These are phyloP conservation scores for Salvator merianae DNA, from an alignment of 2,113 vertebrate species.

Conservation along the genomic window DNA sequence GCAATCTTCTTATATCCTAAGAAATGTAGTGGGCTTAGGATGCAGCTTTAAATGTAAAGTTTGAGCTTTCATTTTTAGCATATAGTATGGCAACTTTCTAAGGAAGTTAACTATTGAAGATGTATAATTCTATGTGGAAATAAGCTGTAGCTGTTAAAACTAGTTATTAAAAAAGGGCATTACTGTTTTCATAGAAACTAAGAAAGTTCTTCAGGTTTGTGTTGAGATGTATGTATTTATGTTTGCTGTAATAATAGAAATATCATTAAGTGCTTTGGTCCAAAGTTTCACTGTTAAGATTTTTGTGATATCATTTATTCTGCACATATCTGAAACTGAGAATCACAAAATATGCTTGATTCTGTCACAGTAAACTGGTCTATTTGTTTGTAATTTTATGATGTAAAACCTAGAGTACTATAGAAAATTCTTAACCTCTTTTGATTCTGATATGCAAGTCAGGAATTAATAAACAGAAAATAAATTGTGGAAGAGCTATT, in stretches of 20 bases:
- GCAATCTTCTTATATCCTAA: not conserved
- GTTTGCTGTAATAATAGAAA: not conserved
- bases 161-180: conserved; percentile 20
- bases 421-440: not conserved
- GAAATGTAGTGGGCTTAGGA: not conserved
- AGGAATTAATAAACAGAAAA: not conserved
- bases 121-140: conserved; percentile 33
- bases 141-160: conserved; percentile 24
- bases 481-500: not conserved
- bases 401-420: not conserved
- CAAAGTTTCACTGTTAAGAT: not conserved
- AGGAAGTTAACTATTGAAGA: conserved; percentile 46
- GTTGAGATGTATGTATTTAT: not conserved
- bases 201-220: not conserved
- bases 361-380: not conserved
- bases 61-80: not conserved
- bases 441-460: not conserved
- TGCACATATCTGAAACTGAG: not conserved
- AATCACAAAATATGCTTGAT: not conserved
- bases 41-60: not conserved
- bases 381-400: not conserved
- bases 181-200: not conserved
- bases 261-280: not conserved
- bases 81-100: not conserved
- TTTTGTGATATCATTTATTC: not conserved